A percentile compares a stretch with the other conserved stretches of the same genome.
phyloP scores from a whole-genome alignment of 2,797 vertebrate species.

The Masticophis lateralis region DNA sequence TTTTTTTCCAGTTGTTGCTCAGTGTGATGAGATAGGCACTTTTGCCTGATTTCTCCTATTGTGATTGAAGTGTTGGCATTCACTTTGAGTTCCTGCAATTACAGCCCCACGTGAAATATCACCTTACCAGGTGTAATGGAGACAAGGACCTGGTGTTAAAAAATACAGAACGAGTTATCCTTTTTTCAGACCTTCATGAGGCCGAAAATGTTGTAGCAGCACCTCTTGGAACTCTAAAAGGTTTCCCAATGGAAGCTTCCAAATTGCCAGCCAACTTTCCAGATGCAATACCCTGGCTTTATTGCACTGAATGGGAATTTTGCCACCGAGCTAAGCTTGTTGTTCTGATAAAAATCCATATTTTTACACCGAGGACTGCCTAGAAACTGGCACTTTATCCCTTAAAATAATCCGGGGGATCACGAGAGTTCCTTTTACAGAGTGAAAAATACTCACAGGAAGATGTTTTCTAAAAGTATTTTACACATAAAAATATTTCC shows the following conservation, averaged over 20 bases:
- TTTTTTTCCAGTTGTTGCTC: neutral
- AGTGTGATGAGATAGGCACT: neutral
- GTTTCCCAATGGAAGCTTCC: neutral
- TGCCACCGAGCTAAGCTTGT: neutral
- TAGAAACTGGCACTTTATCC: neutral
- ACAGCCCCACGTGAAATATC: slow-evolving; percentile 46
- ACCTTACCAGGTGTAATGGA: slow-evolving; percentile 50
- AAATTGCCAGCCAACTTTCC: neutral
- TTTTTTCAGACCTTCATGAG: neutral
- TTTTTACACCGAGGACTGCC: neutral
- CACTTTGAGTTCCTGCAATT: slow-evolving; percentile 52
- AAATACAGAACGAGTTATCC: neutral
- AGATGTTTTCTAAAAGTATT: neutral
- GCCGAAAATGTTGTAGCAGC: slow-evolving; percentile 10
- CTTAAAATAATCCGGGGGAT: neutral
- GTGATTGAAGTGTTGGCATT: slow-evolving; percentile 15
- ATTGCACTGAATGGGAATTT: neutral
- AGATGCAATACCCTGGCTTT: neutral
- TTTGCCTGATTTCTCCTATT: slow-evolving; percentile 1
- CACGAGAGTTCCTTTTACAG: neutral
- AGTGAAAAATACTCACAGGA: neutral
- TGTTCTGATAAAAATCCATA: neutral
- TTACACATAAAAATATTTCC: neutral
- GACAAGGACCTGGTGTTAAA: slow-evolving; percentile 36
- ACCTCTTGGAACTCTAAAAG: neutral